Conservation (phyloP, 2,888 invertebrate species). For the Aproaerema taeniolella region DNA sequence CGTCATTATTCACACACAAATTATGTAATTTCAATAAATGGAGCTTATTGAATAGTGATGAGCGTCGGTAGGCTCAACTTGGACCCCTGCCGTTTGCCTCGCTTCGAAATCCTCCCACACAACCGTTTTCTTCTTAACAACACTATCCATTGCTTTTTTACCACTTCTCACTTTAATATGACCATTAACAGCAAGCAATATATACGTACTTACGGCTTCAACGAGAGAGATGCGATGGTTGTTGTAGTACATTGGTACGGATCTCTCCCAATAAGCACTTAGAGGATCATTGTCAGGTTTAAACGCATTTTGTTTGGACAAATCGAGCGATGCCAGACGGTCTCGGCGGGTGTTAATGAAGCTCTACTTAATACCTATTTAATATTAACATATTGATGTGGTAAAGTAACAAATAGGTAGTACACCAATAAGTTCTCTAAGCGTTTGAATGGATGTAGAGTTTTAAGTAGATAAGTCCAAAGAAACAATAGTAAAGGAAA, state of each 20-base stretch:
- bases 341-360: conserved; percentile 54
- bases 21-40: conserved; percentile 78
- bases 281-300: conserved; percentile 62
- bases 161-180: background rate
- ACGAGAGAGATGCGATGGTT: too few species aligned
- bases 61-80: conserved; percentile 66
- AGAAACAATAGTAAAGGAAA: too few species aligned
- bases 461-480: too few species aligned
- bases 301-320: conserved; percentile 67
- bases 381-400: too few species aligned
- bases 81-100: conserved; percentile 55
- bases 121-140: conserved; percentile 9
- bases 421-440: too few species aligned
- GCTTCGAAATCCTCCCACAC: conserved; percentile 13
- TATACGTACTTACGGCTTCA: too few species aligned
- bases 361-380: conserved; percentile 25
- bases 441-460: too few species aligned
- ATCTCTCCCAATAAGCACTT: conserved; percentile 55
- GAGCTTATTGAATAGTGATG: conserved; percentile 77
- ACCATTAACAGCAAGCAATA: conserved; percentile 1
- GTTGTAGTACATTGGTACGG: conserved; percentile 33
- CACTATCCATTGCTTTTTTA: conserved; percentile 26
- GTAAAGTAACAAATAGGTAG: too few species aligned
- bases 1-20: conserved; percentile 78
- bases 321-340: conserved; percentile 47